These are phyloP conservation scores for Ectropis grisescens DNA, from an alignment of 1,140 invertebrate species.

Conservation along the genomic window DNA sequence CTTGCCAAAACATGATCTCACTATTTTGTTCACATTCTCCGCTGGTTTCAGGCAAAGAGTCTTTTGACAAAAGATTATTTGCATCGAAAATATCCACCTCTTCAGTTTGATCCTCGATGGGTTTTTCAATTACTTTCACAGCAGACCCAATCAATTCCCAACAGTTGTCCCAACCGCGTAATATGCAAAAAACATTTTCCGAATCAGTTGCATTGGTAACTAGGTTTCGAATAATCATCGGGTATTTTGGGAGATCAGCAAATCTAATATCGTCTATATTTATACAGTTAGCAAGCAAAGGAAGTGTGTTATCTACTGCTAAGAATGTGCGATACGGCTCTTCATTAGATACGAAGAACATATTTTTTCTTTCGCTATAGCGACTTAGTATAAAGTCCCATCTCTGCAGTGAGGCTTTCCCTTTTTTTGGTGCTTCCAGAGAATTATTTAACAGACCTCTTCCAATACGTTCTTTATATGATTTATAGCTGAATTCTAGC, in stretches of 20 bases:
- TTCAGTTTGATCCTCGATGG: background rate
- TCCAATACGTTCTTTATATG: conserved; percentile 37
- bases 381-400: conserved; percentile 53
- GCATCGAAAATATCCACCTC: too few relatives aligned
- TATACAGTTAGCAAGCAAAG: conserved; percentile 36
- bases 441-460: conserved; percentile 32
- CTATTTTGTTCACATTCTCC: too few relatives aligned
- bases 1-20: too few relatives aligned
- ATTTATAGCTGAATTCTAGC: conserved; percentile 45
- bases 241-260: conserved; percentile 41
- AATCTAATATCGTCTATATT: conserved; percentile 43
- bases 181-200: conserved; percentile 53
- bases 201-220: conserved; percentile 32
- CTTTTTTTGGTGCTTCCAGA: conserved; percentile 34
- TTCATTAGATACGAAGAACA: conserved; percentile 37
- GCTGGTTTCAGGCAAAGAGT: too few relatives aligned
- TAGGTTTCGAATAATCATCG: conserved; percentile 43
- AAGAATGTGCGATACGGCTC: conserved; percentile 47
- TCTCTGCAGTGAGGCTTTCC: conserved; percentile 38
- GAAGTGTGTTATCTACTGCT: conserved; percentile 27
- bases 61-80: too few relatives aligned
- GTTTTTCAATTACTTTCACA: conserved; percentile 28
- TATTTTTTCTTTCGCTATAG: conserved; percentile 47
- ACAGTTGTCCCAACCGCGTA: conserved; percentile 36
- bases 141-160: conserved; percentile 54